phyloP scores from a whole-genome alignment of 2,888 invertebrate genomes.

The Papilio gigon region DNA sequence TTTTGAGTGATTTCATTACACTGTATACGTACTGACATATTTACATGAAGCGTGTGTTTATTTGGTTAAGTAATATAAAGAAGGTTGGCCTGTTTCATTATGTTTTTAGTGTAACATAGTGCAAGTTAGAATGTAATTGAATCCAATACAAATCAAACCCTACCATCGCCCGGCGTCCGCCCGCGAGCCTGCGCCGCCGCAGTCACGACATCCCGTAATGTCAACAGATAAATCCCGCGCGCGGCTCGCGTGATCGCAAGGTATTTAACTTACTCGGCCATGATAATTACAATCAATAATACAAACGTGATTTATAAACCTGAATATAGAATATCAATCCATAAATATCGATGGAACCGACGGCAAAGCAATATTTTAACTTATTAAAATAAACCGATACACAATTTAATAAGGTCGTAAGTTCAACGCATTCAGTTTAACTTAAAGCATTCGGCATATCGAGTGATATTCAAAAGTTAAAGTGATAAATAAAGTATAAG shows the following conservation, averaged over 20 bases:
- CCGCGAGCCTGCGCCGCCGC: slow-evolving; percentile 29
- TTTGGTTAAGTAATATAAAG: too few species aligned
- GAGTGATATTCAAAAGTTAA: slow-evolving; percentile 54
- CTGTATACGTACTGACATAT: neutral
- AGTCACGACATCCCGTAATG: slow-evolving; percentile 49
- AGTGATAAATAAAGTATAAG: slow-evolving; percentile 70
- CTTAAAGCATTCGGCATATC: slow-evolving; percentile 44
- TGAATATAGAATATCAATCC: slow-evolving; percentile 66
- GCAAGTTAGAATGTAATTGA: slow-evolving; percentile 29
- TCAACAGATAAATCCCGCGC: slow-evolving; percentile 57
- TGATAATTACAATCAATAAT: slow-evolving; percentile 80
- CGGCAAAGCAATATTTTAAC: slow-evolving; percentile 39
- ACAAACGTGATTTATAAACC: slow-evolving; percentile 57
- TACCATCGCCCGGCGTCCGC: slow-evolving; percentile 41
- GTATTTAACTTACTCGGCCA: slow-evolving; percentile 70
- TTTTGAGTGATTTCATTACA: neutral
- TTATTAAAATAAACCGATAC: slow-evolving; percentile 42
- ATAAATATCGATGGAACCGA: slow-evolving; percentile 47
- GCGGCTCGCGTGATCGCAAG: slow-evolving; percentile 65
- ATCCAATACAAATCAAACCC: slow-evolving; percentile 39
- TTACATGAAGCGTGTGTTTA: neutral
- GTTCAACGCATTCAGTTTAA: slow-evolving; percentile 37
- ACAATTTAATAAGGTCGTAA: neutral
- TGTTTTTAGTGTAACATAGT: neutral
- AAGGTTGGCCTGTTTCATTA: too few species aligned